These are phyloP conservation scores for Chrysomallon squamiferum DNA, from an alignment of 1,140 invertebrate genomes.

Conservation along the genomic window DNA sequence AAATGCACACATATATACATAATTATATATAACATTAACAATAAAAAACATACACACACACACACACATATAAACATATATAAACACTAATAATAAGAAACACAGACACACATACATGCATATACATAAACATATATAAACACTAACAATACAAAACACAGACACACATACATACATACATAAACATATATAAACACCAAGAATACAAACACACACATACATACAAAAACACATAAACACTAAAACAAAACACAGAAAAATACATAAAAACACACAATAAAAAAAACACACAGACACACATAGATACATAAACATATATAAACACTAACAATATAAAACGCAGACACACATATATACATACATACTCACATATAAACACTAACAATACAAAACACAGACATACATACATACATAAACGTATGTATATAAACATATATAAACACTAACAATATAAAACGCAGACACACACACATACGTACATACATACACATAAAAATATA, in stretches of 20 bases:
- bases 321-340: neutral
- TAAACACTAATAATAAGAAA: too few species aligned
- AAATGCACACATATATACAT: too few species aligned
- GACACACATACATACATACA: slow-evolving; percentile 7
- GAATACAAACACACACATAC: neutral
- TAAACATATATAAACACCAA: too few species aligned
- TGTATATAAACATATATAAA: neutral
- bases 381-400: neutral
- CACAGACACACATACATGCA: too few species aligned
- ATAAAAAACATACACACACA: too few species aligned
- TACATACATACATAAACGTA: neutral
- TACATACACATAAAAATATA: slow-evolving; percentile 1
- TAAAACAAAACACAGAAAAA: neutral
- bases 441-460: neutral
- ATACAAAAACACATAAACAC: neutral
- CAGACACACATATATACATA: neutral
- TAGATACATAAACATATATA: neutral
- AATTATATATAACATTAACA: too few species aligned
- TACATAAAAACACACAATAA: slow-evolving; percentile 3
- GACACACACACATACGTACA: slow-evolving; percentile 3
- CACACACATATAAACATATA: too few species aligned
- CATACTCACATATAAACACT: neutral
- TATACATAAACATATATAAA: too few species aligned
- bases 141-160: neutral
- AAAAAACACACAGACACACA: neutral